These are phyloP conservation scores for Himalopsyche anomala DNA, from an alignment of 2,888 invertebrate genomes.

Conservation along the genomic window DNA sequence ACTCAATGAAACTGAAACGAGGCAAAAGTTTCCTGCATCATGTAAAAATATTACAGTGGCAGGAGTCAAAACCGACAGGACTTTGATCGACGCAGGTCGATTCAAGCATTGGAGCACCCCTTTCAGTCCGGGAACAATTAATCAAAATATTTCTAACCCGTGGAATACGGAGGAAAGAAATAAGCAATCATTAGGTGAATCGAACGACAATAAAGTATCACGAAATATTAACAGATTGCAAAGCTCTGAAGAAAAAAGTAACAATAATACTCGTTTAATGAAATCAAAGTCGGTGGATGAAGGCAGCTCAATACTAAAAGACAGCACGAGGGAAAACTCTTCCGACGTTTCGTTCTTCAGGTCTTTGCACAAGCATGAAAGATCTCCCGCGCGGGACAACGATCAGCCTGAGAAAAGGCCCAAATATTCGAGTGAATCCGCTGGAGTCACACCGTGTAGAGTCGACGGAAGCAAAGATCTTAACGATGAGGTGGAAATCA, in stretches of 20 bases:
- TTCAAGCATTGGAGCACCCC: not conserved
- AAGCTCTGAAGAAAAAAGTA: not conserved
- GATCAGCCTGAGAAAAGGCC: conserved; percentile 70
- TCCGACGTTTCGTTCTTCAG: conserved; percentile 18
- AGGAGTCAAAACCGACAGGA: not conserved
- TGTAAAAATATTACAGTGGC: not conserved
- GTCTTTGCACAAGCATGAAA: conserved; percentile 60
- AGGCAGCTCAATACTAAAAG: not conserved
- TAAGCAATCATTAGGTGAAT: not conserved
- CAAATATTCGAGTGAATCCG: conserved; percentile 63
- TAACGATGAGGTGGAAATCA: conserved; percentile 58
- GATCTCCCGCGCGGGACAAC: conserved; percentile 66
- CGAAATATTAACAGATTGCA: not conserved
- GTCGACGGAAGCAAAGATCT: conserved; percentile 13
- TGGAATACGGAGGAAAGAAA: not conserved
- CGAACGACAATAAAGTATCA: not conserved
- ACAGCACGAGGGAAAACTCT: conserved; percentile 3
- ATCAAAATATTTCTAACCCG: not conserved
- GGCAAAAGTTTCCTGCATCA: not conserved
- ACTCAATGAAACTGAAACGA: not conserved
- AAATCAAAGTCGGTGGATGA: not conserved
- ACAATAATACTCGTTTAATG: not conserved
- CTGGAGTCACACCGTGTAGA: conserved; percentile 26
- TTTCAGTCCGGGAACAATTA: not conserved
- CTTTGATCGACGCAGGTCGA: not conserved